Conservation (phyloP, 2,888 invertebrate species). For the Nasonovia ribisnigri region DNA sequence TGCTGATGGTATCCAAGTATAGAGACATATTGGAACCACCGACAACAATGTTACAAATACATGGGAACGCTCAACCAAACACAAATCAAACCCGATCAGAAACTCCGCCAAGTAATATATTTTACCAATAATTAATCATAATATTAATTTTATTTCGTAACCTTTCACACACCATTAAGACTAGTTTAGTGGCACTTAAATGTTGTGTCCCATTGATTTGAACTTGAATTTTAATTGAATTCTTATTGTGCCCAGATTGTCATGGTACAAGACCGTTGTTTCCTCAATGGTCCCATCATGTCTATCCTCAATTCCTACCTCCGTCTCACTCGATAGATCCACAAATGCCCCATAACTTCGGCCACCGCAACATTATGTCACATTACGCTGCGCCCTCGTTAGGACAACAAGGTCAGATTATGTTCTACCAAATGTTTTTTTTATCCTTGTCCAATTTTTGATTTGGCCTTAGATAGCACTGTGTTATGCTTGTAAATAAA, state of each 20-base stretch:
- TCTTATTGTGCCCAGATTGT: constrained; percentile 67
- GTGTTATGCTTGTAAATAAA: constrained; percentile 50
- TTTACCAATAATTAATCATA: background rate
- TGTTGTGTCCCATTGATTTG: constrained; percentile 54
- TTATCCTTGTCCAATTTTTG: constrained; percentile 66
- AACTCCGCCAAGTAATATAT: constrained; percentile 57
- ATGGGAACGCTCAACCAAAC: constrained; percentile 20
- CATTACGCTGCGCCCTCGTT: constrained; percentile 64
- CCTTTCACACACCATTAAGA: constrained; percentile 44
- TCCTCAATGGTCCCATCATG: constrained; percentile 95
- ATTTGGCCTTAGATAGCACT: constrained; percentile 54
- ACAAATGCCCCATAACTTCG: constrained; percentile 64
- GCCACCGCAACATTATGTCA: constrained; percentile 64
- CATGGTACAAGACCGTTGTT: constrained; percentile 84
- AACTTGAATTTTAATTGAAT: constrained; percentile 54
- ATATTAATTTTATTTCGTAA: constrained; percentile 49
- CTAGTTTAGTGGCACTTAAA: constrained; percentile 63
- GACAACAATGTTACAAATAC: constrained; percentile 54
- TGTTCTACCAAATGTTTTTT: constrained; percentile 58
- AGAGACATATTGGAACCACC: constrained; percentile 97
- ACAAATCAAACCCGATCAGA: constrained; percentile 47
- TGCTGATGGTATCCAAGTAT: constrained; percentile 99
- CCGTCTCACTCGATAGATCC: constrained; percentile 78
- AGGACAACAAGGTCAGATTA: constrained; percentile 64
- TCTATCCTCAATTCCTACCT: constrained; percentile 93